Percentiles rank a stretch among this genome's conserved stretches.
These are phyloP conservation scores for Geothlypis trichas DNA, from an alignment of 2,113 vertebrate species.

Conservation along the genomic window DNA sequence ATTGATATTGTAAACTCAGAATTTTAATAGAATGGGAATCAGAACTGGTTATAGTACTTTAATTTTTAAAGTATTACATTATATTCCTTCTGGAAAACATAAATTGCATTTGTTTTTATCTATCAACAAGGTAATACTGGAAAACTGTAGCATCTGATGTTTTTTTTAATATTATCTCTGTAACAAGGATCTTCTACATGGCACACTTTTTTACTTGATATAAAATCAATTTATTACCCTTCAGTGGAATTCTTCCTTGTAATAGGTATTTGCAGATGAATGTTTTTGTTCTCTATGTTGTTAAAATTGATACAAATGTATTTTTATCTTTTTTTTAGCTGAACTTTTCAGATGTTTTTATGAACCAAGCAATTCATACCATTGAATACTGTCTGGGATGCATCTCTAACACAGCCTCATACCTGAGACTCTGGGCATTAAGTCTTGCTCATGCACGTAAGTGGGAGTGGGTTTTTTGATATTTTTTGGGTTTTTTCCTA, in stretches of 20 bases:
- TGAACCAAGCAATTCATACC: constrained; percentile 92
- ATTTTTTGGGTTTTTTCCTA: neutral
- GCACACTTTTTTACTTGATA: neutral
- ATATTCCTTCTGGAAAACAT: neutral
- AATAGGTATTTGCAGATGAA: neutral
- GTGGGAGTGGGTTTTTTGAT: constrained; percentile 14
- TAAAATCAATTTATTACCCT: neutral
- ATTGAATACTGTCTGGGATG: constrained; percentile 97
- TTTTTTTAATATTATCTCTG: neutral
- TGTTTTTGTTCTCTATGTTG: neutral
- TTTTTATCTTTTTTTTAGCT: constrained; percentile 75
- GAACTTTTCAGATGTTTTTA: constrained; percentile 86
- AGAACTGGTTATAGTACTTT: neutral
- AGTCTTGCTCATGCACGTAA: constrained; percentile 97
- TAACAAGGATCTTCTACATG: neutral
- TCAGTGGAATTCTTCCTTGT: neutral
- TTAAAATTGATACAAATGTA: neutral
- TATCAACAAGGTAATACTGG: neutral
- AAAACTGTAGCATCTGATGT: neutral
- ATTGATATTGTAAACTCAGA: neutral
- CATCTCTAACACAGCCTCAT: constrained; percentile 96
- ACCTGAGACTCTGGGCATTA: constrained; percentile 95
- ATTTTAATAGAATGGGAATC: neutral
- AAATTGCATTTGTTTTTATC: neutral
- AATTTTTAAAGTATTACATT: neutral